phyloP scores from a whole-genome alignment of 1,140 invertebrate species.

The Drosophila obscura region DNA sequence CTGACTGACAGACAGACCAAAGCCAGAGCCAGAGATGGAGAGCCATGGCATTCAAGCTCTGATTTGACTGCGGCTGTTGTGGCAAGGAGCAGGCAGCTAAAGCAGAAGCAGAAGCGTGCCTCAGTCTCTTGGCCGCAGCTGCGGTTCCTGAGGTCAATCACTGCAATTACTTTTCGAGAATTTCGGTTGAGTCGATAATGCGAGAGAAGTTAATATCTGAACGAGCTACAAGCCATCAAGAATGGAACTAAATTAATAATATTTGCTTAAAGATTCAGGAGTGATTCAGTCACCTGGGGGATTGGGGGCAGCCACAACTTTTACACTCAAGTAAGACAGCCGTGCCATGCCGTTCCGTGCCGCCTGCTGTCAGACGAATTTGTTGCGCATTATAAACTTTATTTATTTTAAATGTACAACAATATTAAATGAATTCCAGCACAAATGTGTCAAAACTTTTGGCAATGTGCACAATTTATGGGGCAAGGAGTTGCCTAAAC shows the following conservation, averaged over 20 bases:
- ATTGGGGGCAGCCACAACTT: not conserved
- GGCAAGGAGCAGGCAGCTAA: conserved; percentile 8
- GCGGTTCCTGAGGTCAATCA: conserved; percentile 71
- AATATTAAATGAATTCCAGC: conserved; percentile 54
- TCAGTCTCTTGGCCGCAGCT: conserved; percentile 43
- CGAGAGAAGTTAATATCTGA: conserved; percentile 38
- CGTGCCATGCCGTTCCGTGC: not conserved
- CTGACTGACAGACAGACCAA: conserved; percentile 19
- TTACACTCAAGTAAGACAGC: conserved; percentile 17
- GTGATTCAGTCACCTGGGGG: conserved; percentile 4
- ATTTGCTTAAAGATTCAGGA: not conserved
- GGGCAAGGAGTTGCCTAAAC: conserved; percentile 41
- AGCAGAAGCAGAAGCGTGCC: not conserved
- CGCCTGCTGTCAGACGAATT: conserved; percentile 40
- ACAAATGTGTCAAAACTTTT: conserved; percentile 67
- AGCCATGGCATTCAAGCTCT: conserved; percentile 55
- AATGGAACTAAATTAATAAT: conserved; percentile 20
- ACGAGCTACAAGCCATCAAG: conserved; percentile 8
- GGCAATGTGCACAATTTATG: conserved; percentile 68
- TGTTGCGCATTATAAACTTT: conserved; percentile 56
- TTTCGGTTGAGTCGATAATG: conserved; percentile 33
- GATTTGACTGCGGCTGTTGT: conserved; percentile 64
- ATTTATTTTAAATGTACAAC: conserved; percentile 52
- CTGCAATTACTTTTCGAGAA: conserved; percentile 64
- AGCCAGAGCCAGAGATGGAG: not conserved